Conservation (phyloP, 2,113 vertebrate species). For the Hypanus sabinus region DNA sequence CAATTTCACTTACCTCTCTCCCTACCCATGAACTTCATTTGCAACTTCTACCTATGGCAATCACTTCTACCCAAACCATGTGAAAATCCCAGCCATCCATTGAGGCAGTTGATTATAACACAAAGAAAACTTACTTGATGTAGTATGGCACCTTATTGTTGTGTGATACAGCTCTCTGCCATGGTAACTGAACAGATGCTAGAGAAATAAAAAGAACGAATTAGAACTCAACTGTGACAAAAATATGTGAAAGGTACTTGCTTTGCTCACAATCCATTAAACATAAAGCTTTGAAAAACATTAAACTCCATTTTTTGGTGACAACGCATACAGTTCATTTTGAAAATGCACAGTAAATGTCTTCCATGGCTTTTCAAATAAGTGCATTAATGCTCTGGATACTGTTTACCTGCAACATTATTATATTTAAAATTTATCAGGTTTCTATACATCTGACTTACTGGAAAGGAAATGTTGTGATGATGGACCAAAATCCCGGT, state of each 20-base stretch:
- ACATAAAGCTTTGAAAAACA: background rate
- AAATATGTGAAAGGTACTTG: background rate
- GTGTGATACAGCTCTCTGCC: conserved; percentile 81
- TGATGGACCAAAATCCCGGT: conserved; percentile 83
- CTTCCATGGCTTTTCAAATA: background rate
- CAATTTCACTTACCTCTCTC: no score
- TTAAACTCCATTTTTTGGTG: background rate
- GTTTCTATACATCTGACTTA: conserved; percentile 56
- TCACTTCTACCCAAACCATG: no score
- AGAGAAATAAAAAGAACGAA: conserved; percentile 37
- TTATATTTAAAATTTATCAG: background rate
- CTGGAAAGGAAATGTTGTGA: conserved; percentile 94
- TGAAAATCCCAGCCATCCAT: no score
- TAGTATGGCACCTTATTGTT: conserved; percentile 94
- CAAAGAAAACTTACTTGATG: conserved; percentile 76
- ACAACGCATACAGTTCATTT: background rate
- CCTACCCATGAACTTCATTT: no score
- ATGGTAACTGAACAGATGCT: conserved; percentile 86
- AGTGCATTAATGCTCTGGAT: background rate
- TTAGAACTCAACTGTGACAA: background rate
- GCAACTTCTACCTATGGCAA: no score
- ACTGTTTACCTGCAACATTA: background rate
- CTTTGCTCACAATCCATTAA: background rate
- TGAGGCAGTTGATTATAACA: background rate
- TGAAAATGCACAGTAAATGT: background rate